Percentiles rank a stretch among this genome's conserved stretches.
These are phyloP conservation scores for Holacanthus passer DNA, from an alignment of 2,113 vertebrate species.

Conservation along the genomic window DNA sequence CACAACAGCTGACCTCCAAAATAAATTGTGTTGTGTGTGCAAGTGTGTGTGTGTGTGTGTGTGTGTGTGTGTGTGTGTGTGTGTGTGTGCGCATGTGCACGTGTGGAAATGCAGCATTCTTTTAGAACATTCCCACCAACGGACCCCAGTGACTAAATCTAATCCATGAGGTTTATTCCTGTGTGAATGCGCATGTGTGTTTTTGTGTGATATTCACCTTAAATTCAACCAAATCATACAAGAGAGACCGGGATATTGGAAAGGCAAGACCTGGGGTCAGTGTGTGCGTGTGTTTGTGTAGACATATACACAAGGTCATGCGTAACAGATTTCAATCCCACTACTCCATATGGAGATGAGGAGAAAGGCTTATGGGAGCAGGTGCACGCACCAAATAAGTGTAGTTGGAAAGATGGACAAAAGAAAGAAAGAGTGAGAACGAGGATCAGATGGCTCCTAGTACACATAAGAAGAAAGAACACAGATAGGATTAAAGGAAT, in stretches of 20 bases:
- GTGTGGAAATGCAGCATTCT: conserved; percentile 3
- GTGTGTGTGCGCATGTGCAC: background rate
- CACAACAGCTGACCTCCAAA: conserved; percentile 43
- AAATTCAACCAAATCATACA: conserved; percentile 56
- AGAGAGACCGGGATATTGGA: conserved; percentile 47
- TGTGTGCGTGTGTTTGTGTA: conserved; percentile 33
- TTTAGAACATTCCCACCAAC: conserved; percentile 23
- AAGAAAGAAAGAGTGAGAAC: conserved; percentile 4
- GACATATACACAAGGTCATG: conserved; percentile 58
- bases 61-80: background rate
- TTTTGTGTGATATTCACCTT: conserved; percentile 7
- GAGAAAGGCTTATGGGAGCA: conserved; percentile 49
- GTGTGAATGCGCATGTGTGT: conserved; percentile 3
- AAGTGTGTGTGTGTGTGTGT: background rate
- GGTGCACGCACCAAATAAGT: conserved; percentile 60
- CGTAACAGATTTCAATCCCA: conserved; percentile 72
- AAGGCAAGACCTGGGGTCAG: conserved; percentile 63
- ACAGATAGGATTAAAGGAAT: conserved; percentile 34
- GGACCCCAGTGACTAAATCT: conserved; percentile 38
- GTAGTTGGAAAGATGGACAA: conserved; percentile 48
- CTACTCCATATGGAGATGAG: conserved; percentile 52
- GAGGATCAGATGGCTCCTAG: conserved; percentile 25
- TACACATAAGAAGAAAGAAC: conserved; percentile 31
- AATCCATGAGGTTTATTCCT: conserved; percentile 44
- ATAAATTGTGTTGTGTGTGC: conserved; percentile 29